Evolutionary conservation across 2,888 invertebrate species (phyloP), one percentile per base, ranked within the genome.

Genomic region (Thecophora atra): DNA sequence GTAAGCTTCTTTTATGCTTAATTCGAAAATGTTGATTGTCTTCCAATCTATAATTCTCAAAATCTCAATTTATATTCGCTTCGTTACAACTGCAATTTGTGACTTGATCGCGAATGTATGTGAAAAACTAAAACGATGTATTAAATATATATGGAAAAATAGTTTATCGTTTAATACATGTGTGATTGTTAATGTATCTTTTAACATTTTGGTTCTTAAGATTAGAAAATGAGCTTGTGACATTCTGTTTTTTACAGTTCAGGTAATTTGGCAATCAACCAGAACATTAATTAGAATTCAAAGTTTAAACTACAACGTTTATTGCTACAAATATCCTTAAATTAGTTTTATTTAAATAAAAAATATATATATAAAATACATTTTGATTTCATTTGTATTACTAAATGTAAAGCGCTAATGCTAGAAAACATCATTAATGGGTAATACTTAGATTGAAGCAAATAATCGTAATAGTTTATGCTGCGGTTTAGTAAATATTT

Each of bases 301-400:
- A 62, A 21, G 5, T 1, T 24, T 70, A 70, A 26, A 51, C 37
- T 62, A 62, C 63, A 70, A 54, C 44, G 11, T 26, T 68, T 70
- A 70, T 70, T 70, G 51, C 70, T 70, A 70, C 51, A 52, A 70
- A 70, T 63, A 70, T 17, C 30, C 58, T 68, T 58, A 58, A 4
- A 30, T 66, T 66, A 68, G 58, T 56, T 58, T 66, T 52, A 44
- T 58, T 51, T 58, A 44, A 47, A 58, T 58, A 37, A 67, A 42
- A 42, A 56, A 67, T 56, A 69, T 68, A 56, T 60, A 63, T 44
- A 62, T 62, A 68, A 69, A 62, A 70, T 70, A 70, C 70, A 63
- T 70, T 68, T 70, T 70, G 62, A 70, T 70, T 70, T 62, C 62
- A 62, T 62, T 51, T 7, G 58, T 28, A 26, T 58, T 28, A 30